phyloP scores from a whole-genome alignment of 2,888 invertebrate species.

The Dasypogon diadema region DNA sequence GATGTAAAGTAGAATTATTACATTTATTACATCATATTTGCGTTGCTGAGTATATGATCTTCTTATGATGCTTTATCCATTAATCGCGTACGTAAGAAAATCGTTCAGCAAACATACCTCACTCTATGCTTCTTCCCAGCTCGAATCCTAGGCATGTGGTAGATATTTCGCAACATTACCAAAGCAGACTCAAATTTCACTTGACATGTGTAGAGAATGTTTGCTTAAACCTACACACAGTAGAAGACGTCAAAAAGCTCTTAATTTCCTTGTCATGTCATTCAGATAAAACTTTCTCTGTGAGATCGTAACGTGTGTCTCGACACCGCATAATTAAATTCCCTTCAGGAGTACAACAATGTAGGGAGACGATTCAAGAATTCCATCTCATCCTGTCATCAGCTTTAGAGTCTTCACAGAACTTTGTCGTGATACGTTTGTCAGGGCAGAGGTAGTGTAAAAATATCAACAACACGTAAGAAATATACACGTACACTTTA shows the following conservation, averaged over 20 bases:
- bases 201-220: background rate
- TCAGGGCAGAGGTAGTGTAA: background rate
- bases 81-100: too few relatives aligned
- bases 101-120: too few relatives aligned
- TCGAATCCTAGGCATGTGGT: too few relatives aligned
- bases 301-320: slow-evolving; percentile 30
- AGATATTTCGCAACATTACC: too few relatives aligned
- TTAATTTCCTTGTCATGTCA: slow-evolving; percentile 48
- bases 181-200: too few relatives aligned
- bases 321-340: slow-evolving; percentile 47
- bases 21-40: too few relatives aligned
- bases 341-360: slow-evolving; percentile 18
- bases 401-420: background rate
- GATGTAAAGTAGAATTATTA: too few relatives aligned
- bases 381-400: slow-evolving; percentile 15
- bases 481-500: background rate
- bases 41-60: too few relatives aligned
- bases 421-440: background rate
- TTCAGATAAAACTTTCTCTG: slow-evolving; percentile 38
- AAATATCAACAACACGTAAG: background rate
- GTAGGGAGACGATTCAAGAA: slow-evolving; percentile 6
- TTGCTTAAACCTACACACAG: slow-evolving; percentile 26
- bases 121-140: too few relatives aligned
- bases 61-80: too few relatives aligned
- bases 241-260: slow-evolving; percentile 32